A percentile compares a stretch with the other conserved stretches of the same genome.
These are phyloP conservation scores for Cephus pygmeus DNA, from an alignment of 2,888 invertebrate genomes.

Conservation along the genomic window DNA sequence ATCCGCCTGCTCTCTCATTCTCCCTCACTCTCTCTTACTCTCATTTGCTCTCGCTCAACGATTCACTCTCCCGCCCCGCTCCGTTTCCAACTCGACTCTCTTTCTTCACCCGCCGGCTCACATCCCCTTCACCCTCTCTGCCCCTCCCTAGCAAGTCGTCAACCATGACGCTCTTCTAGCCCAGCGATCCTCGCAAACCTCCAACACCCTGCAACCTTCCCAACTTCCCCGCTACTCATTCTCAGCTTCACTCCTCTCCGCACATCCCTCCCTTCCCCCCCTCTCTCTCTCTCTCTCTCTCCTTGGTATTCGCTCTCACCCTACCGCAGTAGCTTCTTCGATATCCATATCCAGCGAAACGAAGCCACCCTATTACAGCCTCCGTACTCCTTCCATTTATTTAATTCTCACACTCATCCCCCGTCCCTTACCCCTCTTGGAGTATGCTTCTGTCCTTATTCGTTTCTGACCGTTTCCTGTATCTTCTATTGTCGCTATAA, in stretches of 20 bases:
- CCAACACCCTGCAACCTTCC: background rate
- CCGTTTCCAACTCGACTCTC: conserved; percentile 5
- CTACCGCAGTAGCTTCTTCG: conserved; percentile 34
- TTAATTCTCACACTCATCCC: background rate
- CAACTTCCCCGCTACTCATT: background rate
- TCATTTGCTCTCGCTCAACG: conserved; percentile 24
- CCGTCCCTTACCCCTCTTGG: background rate
- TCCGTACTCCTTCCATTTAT: conserved; percentile 3
- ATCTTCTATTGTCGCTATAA: background rate
- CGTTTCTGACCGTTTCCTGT: conserved; percentile 12
- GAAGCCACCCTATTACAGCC: conserved; percentile 15
- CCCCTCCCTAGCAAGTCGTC: background rate
- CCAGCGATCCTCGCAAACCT: conserved; percentile 1
- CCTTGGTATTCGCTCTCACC: background rate
- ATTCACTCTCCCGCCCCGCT: conserved; percentile 28
- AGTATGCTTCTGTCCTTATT: background rate
- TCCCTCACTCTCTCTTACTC: background rate
- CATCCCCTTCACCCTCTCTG: background rate
- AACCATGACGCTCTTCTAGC: background rate
- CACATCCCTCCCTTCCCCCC: conserved; percentile 10
- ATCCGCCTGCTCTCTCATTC: conserved; percentile 35
- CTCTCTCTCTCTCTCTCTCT: background rate
- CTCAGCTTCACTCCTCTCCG: conserved; percentile 11
- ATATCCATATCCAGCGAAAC: conserved; percentile 33
- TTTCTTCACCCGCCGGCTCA: conserved; percentile 1